Conservation (phyloP, 2,797 vertebrate species). For the Siniperca scherzeri region DNA sequence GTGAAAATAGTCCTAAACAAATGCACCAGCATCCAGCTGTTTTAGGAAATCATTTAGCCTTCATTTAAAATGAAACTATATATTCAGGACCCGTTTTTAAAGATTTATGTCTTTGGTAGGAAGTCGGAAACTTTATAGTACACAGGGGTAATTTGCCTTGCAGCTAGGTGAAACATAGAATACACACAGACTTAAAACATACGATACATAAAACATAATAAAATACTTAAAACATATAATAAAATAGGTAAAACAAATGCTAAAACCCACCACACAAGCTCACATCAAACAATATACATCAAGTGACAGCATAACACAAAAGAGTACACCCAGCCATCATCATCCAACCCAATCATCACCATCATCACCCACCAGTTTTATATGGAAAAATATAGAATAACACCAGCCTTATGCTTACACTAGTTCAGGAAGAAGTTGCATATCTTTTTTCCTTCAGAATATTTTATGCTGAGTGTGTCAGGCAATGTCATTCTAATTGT, state of each 20-base stretch:
- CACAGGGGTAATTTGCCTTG: neutral
- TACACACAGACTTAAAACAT: neutral
- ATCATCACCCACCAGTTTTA: neutral
- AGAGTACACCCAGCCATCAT: neutral
- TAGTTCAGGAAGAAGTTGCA: neutral
- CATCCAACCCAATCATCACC: too few relatives aligned
- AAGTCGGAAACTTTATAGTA: neutral
- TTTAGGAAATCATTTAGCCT: neutral
- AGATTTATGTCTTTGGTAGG: neutral
- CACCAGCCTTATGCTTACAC: neutral
- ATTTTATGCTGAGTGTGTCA: neutral
- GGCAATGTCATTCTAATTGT: neutral
- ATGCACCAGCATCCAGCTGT: neutral
- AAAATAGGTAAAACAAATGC: neutral
- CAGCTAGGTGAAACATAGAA: neutral
- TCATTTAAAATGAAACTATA: neutral
- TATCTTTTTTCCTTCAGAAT: neutral
- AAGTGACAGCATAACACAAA: neutral
- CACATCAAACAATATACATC: neutral
- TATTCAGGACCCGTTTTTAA: neutral
- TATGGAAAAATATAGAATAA: neutral
- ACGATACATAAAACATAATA: neutral
- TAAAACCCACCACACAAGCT: neutral
- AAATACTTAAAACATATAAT: neutral
- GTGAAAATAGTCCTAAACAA: neutral